These are phyloP conservation scores for Agonum fuliginosum DNA, from an alignment of 2,888 invertebrate genomes.

Conservation along the genomic window DNA sequence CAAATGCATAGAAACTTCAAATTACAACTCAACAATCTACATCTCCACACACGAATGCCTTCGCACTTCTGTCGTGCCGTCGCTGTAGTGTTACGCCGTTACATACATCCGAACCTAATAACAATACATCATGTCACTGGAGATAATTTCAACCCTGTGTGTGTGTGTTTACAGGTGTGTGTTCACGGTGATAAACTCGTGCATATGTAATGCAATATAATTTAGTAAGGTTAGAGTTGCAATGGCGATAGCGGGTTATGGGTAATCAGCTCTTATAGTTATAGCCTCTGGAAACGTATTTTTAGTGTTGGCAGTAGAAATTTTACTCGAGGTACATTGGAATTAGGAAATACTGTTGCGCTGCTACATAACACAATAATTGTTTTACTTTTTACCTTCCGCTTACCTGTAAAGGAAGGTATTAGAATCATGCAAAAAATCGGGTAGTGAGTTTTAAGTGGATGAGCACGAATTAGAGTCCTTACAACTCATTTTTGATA, in stretches of 20 bases:
- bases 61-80: not conserved
- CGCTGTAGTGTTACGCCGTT: constrained; percentile 1
- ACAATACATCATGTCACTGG: constrained; percentile 21
- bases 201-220: constrained; percentile 18
- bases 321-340: not conserved
- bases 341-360: not conserved
- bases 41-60: not conserved
- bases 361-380: no score
- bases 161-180: constrained; percentile 1
- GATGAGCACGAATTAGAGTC: no score
- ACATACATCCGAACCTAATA: constrained; percentile 29
- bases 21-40: not conserved
- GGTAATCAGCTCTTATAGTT: no score
- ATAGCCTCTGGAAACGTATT: no score
- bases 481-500: no score
- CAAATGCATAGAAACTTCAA: constrained; percentile 43
- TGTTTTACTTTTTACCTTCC: no score
- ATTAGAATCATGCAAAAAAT: no score
- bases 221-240: no score
- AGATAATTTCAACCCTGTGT: constrained; percentile 3
- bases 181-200: constrained; percentile 10
- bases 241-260: no score
- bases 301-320: no score
- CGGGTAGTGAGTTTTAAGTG: no score
- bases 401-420: no score